Evolutionary conservation across 2,797 vertebrate genomes (phyloP).

Genomic region (Eupleurogrammus muticus): DNA sequence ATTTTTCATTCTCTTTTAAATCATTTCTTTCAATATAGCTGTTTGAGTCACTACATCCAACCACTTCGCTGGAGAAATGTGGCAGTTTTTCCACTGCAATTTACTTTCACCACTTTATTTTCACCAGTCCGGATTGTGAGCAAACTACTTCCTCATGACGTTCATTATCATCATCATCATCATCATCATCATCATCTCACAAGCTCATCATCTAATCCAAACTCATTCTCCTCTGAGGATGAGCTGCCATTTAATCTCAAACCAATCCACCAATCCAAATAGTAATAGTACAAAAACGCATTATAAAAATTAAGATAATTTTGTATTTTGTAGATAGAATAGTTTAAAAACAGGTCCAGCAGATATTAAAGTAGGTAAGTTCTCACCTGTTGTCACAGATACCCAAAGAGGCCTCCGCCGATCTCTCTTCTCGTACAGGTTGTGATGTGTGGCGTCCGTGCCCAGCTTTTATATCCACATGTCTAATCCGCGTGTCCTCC

Average conservation of each 20-base stretch:
- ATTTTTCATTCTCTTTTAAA: background rate
- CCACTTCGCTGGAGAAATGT: background rate
- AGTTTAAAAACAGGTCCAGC: background rate
- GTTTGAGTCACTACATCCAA: background rate
- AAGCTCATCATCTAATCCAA: background rate
- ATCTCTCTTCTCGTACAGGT: constrained; percentile 37
- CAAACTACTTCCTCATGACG: background rate
- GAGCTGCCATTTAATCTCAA: background rate
- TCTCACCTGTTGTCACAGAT: constrained; percentile 70
- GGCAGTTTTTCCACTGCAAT: background rate
- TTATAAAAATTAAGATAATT: background rate
- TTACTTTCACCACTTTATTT: background rate
- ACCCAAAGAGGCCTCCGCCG: constrained; percentile 38
- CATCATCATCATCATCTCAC: too few species aligned
- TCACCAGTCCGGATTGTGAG: background rate
- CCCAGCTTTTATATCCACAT: constrained; percentile 69
- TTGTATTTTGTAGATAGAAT: too few species aligned
- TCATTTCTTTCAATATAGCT: background rate
- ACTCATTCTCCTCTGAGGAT: background rate
- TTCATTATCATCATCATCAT: background rate
- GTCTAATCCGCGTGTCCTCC: constrained; percentile 68
- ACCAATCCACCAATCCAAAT: background rate
- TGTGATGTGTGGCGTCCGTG: background rate
- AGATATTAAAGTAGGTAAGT: background rate
- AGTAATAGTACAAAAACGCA: background rate